A percentile compares a stretch with the other conserved stretches of the same genome.
Conservation (phyloP, 2,113 vertebrate species). For the Gymnogyps californianus region DNA sequence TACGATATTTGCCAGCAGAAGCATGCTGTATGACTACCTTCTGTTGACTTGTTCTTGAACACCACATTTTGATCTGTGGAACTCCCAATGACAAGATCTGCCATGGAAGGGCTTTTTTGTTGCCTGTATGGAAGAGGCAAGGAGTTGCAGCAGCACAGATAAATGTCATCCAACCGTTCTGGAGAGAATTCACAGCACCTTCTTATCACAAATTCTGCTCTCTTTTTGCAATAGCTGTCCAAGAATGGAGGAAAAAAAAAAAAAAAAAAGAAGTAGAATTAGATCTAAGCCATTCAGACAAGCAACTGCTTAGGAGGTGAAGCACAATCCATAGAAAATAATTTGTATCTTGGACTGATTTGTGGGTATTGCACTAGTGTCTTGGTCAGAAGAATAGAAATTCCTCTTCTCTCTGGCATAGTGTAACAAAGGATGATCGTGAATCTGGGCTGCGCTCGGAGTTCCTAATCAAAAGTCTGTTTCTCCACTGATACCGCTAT, state of each 20-base stretch:
- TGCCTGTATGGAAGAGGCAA: not conserved
- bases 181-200: constrained; percentile 25
- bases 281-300: not conserved
- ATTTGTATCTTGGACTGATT: not conserved
- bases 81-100: not conserved
- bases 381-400: not conserved
- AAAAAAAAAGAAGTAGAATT: not conserved
- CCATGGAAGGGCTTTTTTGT: not conserved
- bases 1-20: not conserved
- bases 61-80: not conserved
- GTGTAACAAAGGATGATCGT: accelerated
- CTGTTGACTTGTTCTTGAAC: not conserved
- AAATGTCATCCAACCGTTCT: not conserved
- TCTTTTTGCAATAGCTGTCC: not conserved
- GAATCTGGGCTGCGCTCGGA: not conserved
- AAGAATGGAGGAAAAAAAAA: not conserved
- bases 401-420: not conserved
- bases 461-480: not conserved
- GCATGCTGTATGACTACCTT: not conserved
- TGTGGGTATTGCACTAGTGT: not conserved
- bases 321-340: not conserved
- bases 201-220: constrained; percentile 43
- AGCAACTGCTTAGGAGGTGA: not conserved
- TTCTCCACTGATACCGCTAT: not conserved
- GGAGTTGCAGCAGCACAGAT: not conserved